Evolutionary conservation across 2,113 vertebrate genomes (phyloP).

Genomic region (Triplophysa dalaica): DNA sequence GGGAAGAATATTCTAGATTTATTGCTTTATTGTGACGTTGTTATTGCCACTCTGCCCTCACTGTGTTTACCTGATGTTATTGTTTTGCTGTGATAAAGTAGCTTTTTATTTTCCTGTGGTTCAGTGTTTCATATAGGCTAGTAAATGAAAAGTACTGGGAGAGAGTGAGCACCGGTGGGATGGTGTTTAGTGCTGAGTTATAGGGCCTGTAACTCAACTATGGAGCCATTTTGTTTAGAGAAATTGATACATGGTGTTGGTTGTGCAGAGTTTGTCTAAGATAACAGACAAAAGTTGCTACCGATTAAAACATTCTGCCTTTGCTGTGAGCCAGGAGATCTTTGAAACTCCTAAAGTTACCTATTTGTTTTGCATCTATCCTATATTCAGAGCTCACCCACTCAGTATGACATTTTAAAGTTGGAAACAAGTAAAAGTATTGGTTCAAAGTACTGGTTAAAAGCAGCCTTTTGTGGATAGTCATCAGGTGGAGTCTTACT

Average conservation of each 20-base stretch:
- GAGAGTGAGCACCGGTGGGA: constrained; percentile 24
- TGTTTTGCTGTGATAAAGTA: constrained; percentile 47
- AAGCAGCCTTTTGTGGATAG: too few relatives aligned
- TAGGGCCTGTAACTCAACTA: constrained; percentile 29
- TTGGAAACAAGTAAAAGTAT: too few relatives aligned
- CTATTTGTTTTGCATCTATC: too few relatives aligned
- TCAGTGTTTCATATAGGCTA: constrained; percentile 42
- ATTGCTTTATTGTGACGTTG: constrained; percentile 45
- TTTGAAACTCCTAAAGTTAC: neutral
- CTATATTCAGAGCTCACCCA: too few relatives aligned
- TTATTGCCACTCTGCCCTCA: constrained; percentile 42
- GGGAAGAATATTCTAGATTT: constrained; percentile 40
- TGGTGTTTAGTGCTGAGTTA: constrained; percentile 47
- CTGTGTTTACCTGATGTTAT: constrained; percentile 48
- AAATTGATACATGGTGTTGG: constrained; percentile 13
- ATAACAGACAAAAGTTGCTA: neutral
- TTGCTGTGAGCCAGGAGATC: neutral
- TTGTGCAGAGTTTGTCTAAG: constrained; percentile 7
- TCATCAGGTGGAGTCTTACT: too few relatives aligned
- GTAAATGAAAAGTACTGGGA: constrained; percentile 43
- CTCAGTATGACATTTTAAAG: too few relatives aligned
- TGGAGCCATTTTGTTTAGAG: constrained; percentile 40
- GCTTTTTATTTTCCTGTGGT: constrained; percentile 51
- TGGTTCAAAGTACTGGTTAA: too few relatives aligned
- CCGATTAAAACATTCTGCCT: neutral